Conservation (phyloP, 1,140 invertebrate species). For the Argopecten irradians region DNA sequence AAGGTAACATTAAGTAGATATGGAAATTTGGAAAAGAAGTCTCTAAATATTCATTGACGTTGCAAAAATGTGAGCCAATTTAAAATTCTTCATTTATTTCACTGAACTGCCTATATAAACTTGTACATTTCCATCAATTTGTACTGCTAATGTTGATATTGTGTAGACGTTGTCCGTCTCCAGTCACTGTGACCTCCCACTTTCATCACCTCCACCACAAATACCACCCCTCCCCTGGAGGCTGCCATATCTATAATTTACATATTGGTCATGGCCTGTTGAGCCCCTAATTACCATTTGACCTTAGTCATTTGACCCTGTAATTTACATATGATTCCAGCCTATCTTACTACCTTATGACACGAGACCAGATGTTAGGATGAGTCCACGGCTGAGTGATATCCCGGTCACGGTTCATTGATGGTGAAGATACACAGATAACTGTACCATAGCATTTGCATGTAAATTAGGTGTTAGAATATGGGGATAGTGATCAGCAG, state of each 20-base stretch:
- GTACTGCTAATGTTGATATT: too few species aligned
- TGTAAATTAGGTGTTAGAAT: neutral
- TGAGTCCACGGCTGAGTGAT: neutral
- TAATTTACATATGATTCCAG: neutral
- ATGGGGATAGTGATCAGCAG: neutral
- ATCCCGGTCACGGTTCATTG: neutral
- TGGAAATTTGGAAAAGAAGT: too few species aligned
- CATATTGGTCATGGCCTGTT: neutral
- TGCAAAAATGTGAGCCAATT: too few species aligned
- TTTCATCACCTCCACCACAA: neutral
- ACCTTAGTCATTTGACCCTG: neutral
- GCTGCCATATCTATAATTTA: neutral
- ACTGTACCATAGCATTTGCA: neutral
- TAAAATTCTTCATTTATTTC: too few species aligned
- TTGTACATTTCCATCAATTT: too few species aligned
- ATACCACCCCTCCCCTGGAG: neutral
- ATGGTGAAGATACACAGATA: neutral
- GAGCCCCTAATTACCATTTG: neutral
- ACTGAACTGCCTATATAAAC: too few species aligned
- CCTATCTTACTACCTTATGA: neutral
- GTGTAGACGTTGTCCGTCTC: too few species aligned
- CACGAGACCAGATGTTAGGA: neutral
- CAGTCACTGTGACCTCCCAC: neutral
- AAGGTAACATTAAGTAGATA: too few species aligned
- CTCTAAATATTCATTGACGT: too few species aligned